A percentile compares a stretch with the other conserved stretches of the same genome.
These are phyloP conservation scores for Euzophera pinguis DNA, from an alignment of 2,888 invertebrate species.

Conservation along the genomic window DNA sequence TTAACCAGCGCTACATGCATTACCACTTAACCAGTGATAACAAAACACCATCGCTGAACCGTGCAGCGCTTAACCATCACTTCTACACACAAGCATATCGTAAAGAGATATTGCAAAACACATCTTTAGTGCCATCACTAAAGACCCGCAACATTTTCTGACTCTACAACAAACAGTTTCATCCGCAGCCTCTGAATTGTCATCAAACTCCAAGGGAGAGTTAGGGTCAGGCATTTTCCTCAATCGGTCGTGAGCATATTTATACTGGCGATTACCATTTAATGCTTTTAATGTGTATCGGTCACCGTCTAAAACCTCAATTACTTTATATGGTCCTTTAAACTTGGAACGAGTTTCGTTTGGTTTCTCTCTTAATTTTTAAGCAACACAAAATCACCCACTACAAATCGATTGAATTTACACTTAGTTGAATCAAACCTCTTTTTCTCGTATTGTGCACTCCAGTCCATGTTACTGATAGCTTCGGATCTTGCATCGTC, in stretches of 20 bases:
- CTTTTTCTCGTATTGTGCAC: neutral
- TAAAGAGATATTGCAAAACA: neutral
- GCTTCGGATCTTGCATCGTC: neutral
- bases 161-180: neutral
- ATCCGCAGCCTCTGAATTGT: neutral
- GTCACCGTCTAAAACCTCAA: neutral
- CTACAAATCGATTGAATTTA: neutral
- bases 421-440: neutral
- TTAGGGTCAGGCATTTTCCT: neutral
- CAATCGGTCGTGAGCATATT: neutral
- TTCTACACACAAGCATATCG: too few relatives aligned
- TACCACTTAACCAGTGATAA: too few relatives aligned
- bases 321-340: neutral
- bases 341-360: neutral
- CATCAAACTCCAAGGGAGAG: neutral
- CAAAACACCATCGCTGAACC: too few relatives aligned
- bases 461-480: neutral
- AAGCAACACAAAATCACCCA: neutral
- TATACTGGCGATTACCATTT: neutral
- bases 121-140: neutral
- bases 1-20: too few relatives aligned
- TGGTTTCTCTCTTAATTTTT: neutral
- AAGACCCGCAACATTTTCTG: neutral
- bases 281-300: neutral
- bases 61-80: too few relatives aligned